Base-by-base conservation (phyloP, 92 coral and sea anemone species). In the Virgularia gustaviana region DNA sequence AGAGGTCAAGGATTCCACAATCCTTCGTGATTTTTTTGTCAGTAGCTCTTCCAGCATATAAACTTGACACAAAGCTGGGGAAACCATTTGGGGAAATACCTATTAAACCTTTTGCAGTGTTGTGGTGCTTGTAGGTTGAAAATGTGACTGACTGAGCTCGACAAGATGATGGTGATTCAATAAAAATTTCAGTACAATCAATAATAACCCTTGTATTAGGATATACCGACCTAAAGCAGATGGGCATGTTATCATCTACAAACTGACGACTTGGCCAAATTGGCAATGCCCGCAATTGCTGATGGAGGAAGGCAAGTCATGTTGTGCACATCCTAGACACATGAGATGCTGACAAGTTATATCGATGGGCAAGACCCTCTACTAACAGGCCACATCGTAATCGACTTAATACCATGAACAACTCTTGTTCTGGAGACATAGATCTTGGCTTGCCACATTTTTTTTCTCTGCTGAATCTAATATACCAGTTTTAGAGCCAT, bases 21-120 rank as follows among this genome's bases (percentile, higher is more conserved):
- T 65, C 73, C 27, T 63, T 62, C 23, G 81, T 75, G 28, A 73
- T 43, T 51, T 81, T 72, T 44, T 77, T 76, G 45, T 67, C 86
- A 62, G 70, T 57, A 56, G 65, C 66, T 43, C 53, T 34, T 23
- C 81, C 81, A 16, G 81, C 76, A 42, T 64, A 68, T 34, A 82
- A 61, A 29, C 55, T 52, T 0, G 85, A 81, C 16, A 81, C 71
- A 81, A 75, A 76, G 55, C 49, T 63, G 24, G 57, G 36, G 38
- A 5, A 25, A 15, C 78, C 67, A 22, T 13, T 41, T 34, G 55
- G 65, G 9, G 78, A 23, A 10, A 73, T 41, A 16, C 57, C 78
- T 2, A 53, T 24, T 55, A 57, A 45, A 9, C 54, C 57, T 34
- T 73, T 73, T 0, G 78, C 66, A 24, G 78, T 73, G 39, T 73